Base-by-base conservation (phyloP, 2,888 invertebrate species). In the Himalopsyche tibetana region DNA sequence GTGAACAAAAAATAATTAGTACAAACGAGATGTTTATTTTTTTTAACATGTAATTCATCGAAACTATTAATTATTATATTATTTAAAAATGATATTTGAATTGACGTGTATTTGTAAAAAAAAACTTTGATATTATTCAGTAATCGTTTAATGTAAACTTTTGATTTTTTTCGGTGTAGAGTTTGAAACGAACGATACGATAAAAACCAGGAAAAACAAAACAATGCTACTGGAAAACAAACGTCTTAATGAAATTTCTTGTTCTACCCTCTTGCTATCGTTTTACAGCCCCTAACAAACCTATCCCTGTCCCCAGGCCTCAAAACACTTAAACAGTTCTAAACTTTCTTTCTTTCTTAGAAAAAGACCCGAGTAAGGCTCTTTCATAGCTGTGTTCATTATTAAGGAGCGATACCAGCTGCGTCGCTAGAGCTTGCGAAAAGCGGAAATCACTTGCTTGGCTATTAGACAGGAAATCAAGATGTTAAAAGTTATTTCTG, bases 161-260 rank as follows among this genome's bases (percentile, higher is more conserved):
- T 74, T 74, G 11, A 74, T 38, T 74, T 38, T 74, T 74, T 74
- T 36, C 3, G 8, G 15, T 0, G 36, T 38, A 74, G 15, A 36
- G 5, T 69, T 69, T 74, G 74, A 38, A 74, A 74, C 74, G 11
- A 74, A 74, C 5, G 74, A 74, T 12, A 11, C 74, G 74, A 12
- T 36, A 74, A 2, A 69, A 69, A 36, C 69, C 69, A 69, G 36
- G 28, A 63, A 74, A 74, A 74, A 74, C 74, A 74, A 74, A 74
- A 38, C 74, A 74, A 36, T 74, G 38, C 74, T 36, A 74, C 74
- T 74, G 12, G 74, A 85, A 82, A 84, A 86, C 86, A 86, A 87
- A 86, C 88, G 80, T 84, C 86, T 86, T 86, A 86, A 88, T 86
- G 86, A 86, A 88, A 88, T 86, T 88, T 88, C 86, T 86, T 80